Base-by-base conservation (phyloP, 2,888 invertebrate species). In the Tachystola acroxantha region DNA sequence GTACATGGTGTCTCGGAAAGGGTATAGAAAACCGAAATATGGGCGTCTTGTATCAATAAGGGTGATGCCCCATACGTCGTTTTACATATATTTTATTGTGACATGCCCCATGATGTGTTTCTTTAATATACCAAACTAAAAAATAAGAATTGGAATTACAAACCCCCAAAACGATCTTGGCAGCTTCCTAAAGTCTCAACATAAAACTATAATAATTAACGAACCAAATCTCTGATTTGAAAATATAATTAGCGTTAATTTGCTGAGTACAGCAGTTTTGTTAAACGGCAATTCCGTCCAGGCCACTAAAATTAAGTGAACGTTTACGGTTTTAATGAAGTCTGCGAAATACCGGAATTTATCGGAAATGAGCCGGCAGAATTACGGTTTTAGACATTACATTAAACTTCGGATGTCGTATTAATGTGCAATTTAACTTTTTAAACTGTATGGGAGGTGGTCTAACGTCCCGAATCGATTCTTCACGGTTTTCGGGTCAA, bases 271-370 rank as follows among this genome's bases (percentile, higher is more conserved):
- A 16, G 16, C 16, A 16, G 16, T 16, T 16, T 4, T 25, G 40
- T 39, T 47, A 43, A 54, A 44, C 53, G 50, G 43, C 56, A 55
- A 63, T 68, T 59, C 45, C 30, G 36, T 36, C 29, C 48, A 44
- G 43, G 34, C 50, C 56, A 54, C 54, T 50, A 57, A 63, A 65
- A 72, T 69, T 64, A 67, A 65, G 48, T 45, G 57, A 57, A 52
- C 63, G 55, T 63, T 69, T 60, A 58, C 51, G 53, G 49, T 57
- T 63, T 65, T 68, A 74, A 72, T 66, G 69, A 67, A 67, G 58
- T 61, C 58, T 43, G 44, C 42, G 50, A 50, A 68, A 66, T 59
- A 29, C 28, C 32, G 32, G 25, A 33, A 36, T 40, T 37, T 40
- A 40, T 40, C 31, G 40, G 31, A 33, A 40, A 36, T 34, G 40